phyloP scores from a whole-genome alignment of 2,113 vertebrate species.

The Ranitomeya variabilis region DNA sequence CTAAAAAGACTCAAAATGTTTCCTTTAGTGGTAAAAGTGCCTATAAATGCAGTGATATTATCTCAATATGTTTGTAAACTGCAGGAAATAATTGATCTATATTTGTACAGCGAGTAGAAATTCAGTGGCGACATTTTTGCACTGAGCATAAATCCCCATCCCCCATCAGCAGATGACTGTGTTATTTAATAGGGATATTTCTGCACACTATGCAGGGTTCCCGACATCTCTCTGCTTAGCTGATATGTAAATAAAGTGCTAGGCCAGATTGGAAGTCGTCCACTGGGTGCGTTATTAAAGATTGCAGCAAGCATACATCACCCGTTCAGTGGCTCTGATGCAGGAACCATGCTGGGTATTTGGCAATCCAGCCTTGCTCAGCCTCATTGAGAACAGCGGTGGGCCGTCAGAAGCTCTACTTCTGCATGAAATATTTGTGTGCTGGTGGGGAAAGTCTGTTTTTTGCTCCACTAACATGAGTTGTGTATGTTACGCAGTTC shows the following conservation, averaged over 20 bases:
- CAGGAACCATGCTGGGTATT: slow-evolving; percentile 80
- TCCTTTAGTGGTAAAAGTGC: not conserved
- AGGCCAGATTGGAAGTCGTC: slow-evolving; percentile 68
- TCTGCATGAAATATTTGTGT: slow-evolving; percentile 84
- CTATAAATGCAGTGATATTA: not conserved
- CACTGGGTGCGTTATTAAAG: slow-evolving; percentile 81
- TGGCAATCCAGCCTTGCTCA: slow-evolving; percentile 84
- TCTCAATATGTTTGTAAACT: not conserved
- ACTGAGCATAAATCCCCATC: not conserved
- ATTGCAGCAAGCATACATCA: slow-evolving; percentile 74
- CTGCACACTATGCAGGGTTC: slow-evolving; percentile 48
- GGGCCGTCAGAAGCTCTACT: slow-evolving; percentile 82
- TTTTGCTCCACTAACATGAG: slow-evolving; percentile 33
- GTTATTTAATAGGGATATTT: slow-evolving; percentile 42
- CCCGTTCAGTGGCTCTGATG: slow-evolving; percentile 81
- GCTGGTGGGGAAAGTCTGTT: slow-evolving; percentile 54
- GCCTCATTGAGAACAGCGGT: slow-evolving; percentile 87
- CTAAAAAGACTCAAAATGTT: not conserved
- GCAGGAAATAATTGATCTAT: slow-evolving; percentile 6
- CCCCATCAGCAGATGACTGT: slow-evolving; percentile 41
- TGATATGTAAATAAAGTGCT: slow-evolving; percentile 84
- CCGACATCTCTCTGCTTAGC: slow-evolving; percentile 67
- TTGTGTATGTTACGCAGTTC: slow-evolving; percentile 17
- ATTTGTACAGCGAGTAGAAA: not conserved
- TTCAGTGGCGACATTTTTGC: not conserved